These are phyloP conservation scores for Chrysopa pallens DNA, from an alignment of 1,140 invertebrate species.

Conservation along the genomic window DNA sequence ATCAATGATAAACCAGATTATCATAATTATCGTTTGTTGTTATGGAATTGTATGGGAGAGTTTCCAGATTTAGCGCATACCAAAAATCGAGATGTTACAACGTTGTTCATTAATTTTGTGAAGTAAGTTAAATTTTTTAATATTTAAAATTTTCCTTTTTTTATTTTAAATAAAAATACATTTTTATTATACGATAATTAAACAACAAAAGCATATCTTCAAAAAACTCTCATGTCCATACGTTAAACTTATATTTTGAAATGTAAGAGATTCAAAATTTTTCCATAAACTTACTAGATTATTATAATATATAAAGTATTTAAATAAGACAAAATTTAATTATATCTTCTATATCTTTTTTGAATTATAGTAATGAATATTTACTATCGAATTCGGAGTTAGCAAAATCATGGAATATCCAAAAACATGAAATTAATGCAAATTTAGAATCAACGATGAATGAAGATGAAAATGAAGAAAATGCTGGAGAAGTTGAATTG, in stretches of 20 bases:
- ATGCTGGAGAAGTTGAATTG: too few species aligned
- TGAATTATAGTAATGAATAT: conserved; percentile 23
- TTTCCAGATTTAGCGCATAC: conserved; percentile 57
- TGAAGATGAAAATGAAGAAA: conserved; percentile 19
- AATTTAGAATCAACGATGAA: conserved; percentile 9
- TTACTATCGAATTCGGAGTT: conserved; percentile 27
- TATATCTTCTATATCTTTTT: too few species aligned
- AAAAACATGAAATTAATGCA: conserved; percentile 14
- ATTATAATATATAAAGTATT: too few species aligned
- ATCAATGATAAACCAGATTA: conserved; percentile 42
- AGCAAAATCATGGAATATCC: conserved; percentile 27
- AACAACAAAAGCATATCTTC: too few species aligned
- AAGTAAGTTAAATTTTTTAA: conserved; percentile 23
- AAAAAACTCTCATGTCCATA: too few species aligned
- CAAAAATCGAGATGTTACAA: conserved; percentile 58
- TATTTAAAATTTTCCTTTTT: too few species aligned
- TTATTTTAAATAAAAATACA: too few species aligned
- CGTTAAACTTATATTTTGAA: too few species aligned
- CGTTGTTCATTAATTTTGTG: conserved; percentile 63
- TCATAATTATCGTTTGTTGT: conserved; percentile 53
- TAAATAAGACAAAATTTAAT: too few species aligned
- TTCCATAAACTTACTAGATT: too few species aligned
- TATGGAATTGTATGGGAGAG: conserved; percentile 60
- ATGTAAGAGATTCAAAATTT: too few species aligned
- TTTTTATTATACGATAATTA: too few species aligned